phyloP scores from a whole-genome alignment of 92 coral and sea anemone species.

The Anthopleura xanthogrammica region DNA sequence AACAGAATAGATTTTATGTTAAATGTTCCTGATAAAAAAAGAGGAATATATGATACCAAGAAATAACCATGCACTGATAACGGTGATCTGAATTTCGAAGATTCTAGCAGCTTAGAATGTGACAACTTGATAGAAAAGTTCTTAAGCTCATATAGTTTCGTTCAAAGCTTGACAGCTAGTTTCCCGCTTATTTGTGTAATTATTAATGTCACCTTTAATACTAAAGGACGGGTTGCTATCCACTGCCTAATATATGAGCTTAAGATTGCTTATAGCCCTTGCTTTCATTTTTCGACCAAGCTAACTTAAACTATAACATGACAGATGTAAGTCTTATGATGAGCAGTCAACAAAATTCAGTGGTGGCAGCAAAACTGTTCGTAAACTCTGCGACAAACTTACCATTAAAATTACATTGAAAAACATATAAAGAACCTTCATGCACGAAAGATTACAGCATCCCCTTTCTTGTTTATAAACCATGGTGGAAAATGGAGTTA shows the following conservation, averaged over 20 bases:
- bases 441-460: conserved; percentile 61
- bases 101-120: too few relatives aligned
- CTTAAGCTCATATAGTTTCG: too few relatives aligned
- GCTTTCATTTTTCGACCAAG: background rate
- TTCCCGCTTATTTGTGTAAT: too few relatives aligned
- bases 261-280: background rate
- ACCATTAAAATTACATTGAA: conserved; percentile 76
- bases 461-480: conserved; percentile 32
- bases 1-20: background rate
- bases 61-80: too few relatives aligned
- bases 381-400: conserved; percentile 33
- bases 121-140: too few relatives aligned
- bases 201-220: too few relatives aligned
- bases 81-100: too few relatives aligned
- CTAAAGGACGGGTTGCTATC: too few relatives aligned
- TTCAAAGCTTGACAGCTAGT: too few relatives aligned
- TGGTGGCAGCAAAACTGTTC: conserved; percentile 10
- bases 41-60: too few relatives aligned
- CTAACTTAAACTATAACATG: background rate
- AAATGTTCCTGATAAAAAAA: too few relatives aligned
- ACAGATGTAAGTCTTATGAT: background rate
- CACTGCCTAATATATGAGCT: too few relatives aligned
- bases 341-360: background rate
- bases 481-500: conserved; percentile 21
- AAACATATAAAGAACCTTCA: conserved; percentile 78